Conservation (phyloP, 2,888 invertebrate genomes). For the Xanthorhoe spadicearia region DNA sequence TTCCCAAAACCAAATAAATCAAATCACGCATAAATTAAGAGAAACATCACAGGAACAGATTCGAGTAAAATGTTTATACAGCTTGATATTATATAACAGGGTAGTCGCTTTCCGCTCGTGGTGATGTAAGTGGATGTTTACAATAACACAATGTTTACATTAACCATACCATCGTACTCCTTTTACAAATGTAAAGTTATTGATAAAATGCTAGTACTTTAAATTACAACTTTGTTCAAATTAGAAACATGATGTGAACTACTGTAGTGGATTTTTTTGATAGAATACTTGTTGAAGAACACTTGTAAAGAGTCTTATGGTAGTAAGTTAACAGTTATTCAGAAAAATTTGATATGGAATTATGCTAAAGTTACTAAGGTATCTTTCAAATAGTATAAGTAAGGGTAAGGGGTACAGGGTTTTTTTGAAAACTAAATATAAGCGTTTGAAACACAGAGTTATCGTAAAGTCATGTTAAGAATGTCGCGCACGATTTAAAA, state of each 20-base stretch:
- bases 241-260: background rate
- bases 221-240: background rate
- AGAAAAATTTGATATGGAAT: too few species aligned
- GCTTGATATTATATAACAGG: constrained; percentile 49
- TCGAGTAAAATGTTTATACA: constrained; percentile 42
- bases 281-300: too few species aligned
- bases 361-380: too few species aligned
- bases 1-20: constrained; percentile 3
- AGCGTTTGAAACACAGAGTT: too few species aligned
- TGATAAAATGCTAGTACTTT: background rate
- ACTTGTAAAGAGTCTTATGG: too few species aligned
- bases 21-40: constrained; percentile 5
- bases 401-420: too few species aligned
- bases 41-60: constrained; percentile 14
- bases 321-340: too few species aligned
- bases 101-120: constrained; percentile 53
- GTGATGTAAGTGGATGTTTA: constrained; percentile 53
- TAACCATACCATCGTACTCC: constrained; percentile 11
- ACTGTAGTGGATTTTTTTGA: too few species aligned
- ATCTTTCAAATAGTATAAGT: too few species aligned
- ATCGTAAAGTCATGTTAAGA: too few species aligned
- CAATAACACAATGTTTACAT: constrained; percentile 32
- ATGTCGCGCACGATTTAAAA: too few species aligned
- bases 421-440: too few species aligned
- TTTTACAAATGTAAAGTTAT: constrained; percentile 15